Evolutionary conservation across 2,113 vertebrate species (phyloP), one percentile per base, ranked within the genome.

Genomic region (Oostethus manadensis): DNA sequence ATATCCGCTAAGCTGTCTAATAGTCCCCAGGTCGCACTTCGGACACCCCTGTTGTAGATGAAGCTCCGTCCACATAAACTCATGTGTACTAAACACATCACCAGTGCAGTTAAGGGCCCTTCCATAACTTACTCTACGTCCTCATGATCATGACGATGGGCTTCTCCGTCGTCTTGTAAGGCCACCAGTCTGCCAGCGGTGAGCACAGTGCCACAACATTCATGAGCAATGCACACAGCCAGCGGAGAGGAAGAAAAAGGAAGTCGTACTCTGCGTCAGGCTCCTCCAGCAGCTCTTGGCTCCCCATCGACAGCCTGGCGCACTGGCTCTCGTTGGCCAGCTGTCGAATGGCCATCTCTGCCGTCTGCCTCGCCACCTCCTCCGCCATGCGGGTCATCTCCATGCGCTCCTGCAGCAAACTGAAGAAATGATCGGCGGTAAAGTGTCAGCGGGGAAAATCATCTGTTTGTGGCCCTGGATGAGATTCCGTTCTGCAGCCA

Each of bases 331-430:
- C 86, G 1, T 76, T 56, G 49, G 84, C 64, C 70, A 89, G 70
- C 77, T 90, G 86, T 51, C 86, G 84, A 10, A 90, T 56, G 4
- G 88, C 81, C 67, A 68, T 79, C 74, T 89, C 86, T 11, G 87
- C 89, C 0, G 87, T 80, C 15, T 88, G 75, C 43, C 87, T 69
- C 4, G 86, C 87, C 58, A 90, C 88, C 33, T 89, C 87, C 43
- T 90, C 87, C 1, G 87, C 89, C 78, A 90, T 68, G 2, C 77
- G 77, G 0, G 73, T 57, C 79, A 86, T 83, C 43, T 85, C 82
- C 45, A 76, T 1, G 1, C 83, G 81, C 61, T 89, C 88, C 81
- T 73, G 71, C 16, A 78, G 57, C 50, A 89, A 68, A 13, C 89
- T 90, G 3, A 55, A 18, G 6, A 21, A 20, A 55, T 1, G 11